Evolutionary conservation across 2,797 vertebrate genomes (phyloP).

Genomic region (Fratercula arctica): DNA sequence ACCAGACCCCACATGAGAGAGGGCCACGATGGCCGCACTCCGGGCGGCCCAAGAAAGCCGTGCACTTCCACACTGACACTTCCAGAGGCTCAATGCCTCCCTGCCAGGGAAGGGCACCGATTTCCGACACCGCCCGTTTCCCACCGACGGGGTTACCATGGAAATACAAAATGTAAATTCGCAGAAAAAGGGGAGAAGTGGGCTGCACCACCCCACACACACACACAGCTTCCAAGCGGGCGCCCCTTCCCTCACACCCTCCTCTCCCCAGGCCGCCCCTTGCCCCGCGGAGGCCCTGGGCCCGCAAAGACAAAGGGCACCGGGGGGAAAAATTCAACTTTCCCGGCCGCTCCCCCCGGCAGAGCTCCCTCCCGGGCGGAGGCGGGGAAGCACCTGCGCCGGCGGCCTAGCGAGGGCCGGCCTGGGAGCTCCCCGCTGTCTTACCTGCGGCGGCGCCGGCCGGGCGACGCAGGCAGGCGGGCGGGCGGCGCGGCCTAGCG

Average conservation of each 20-base stretch:
- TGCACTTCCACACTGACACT: background rate
- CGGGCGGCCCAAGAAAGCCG: background rate
- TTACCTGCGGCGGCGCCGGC: background rate
- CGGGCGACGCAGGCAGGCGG: background rate
- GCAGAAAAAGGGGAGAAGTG: background rate
- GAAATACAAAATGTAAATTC: background rate
- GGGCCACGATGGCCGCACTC: background rate
- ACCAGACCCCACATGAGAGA: background rate
- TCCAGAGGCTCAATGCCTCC: background rate
- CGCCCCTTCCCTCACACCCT: background rate
- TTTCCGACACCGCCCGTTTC: background rate
- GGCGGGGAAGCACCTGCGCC: background rate
- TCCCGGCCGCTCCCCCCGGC: background rate
- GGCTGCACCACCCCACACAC: background rate
- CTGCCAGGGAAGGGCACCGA: background rate
- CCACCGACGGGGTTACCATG: background rate
- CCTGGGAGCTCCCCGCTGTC: background rate
- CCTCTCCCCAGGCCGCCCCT: background rate
- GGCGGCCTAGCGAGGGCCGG: background rate
- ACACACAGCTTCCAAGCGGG: background rate
- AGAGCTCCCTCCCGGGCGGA: background rate
- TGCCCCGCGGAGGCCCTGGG: background rate
- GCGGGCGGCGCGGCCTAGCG: constrained; percentile 67
- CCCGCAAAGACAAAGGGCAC: background rate
- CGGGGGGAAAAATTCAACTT: background rate